A percentile compares a stretch with the other conserved stretches of the same genome.
Evolutionary conservation across 2,888 invertebrate species (phyloP).

Genomic region (Orthonychiurus folsomi): DNA sequence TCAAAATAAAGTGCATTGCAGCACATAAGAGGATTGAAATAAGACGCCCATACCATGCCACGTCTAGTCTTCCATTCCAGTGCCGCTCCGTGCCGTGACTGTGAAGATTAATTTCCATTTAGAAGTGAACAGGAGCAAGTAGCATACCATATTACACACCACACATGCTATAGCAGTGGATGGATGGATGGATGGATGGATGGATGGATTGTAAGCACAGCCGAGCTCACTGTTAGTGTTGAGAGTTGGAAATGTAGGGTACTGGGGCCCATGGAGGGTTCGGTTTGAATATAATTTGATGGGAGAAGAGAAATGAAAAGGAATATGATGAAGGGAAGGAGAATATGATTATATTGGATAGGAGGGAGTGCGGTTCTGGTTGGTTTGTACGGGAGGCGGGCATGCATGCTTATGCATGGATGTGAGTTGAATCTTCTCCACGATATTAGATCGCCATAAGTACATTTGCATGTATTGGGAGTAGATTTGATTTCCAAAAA

Average conservation of each 20-base stretch:
- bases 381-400: not conserved
- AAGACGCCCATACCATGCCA: too few species aligned
- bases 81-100: not conserved
- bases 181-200: too few species aligned
- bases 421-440: not conserved
- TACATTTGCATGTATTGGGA: slow-evolving; percentile 1
- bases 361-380: too few species aligned
- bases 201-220: too few species aligned
- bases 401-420: not conserved
- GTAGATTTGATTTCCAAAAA: not conserved
- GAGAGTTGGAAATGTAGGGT: too few species aligned
- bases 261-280: too few species aligned
- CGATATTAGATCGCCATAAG: not conserved
- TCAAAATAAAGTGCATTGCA: not conserved
- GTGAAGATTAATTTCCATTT: not conserved
- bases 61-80: not conserved
- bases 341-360: too few species aligned
- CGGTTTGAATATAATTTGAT: slow-evolving; percentile 1
- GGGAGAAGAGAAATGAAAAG: not conserved
- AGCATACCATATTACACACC: too few species aligned
- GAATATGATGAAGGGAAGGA: not conserved
- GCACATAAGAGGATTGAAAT: not conserved
- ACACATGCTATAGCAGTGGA: too few species aligned
- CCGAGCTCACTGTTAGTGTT: too few species aligned
- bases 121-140: too few species aligned